phyloP scores from a whole-genome alignment of 2,888 invertebrate genomes.

The Ochropleura plecta region DNA sequence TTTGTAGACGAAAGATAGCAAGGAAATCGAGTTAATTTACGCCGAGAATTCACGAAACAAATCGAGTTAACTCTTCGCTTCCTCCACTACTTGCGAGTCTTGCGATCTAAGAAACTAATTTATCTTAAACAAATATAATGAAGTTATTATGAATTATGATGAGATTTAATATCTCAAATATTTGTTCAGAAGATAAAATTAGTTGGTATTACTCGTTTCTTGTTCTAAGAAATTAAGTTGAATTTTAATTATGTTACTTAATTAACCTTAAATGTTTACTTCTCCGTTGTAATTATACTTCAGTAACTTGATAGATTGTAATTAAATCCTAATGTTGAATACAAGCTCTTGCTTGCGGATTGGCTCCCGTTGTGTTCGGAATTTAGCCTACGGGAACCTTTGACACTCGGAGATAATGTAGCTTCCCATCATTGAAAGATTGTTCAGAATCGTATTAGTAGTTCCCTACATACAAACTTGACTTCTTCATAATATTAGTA shows the following conservation, averaged over 20 bases:
- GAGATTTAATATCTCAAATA: slow-evolving; percentile 43
- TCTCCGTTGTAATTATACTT: slow-evolving; percentile 2
- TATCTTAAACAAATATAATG: slow-evolving; percentile 44
- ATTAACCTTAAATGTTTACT: slow-evolving; percentile 6
- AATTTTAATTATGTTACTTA: slow-evolving; percentile 30
- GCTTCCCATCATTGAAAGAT: too few relatives aligned
- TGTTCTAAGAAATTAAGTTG: slow-evolving; percentile 11
- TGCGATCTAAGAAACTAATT: slow-evolving; percentile 43
- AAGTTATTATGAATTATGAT: slow-evolving; percentile 47
- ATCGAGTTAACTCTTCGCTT: slow-evolving; percentile 35
- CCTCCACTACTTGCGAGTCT: slow-evolving; percentile 37
- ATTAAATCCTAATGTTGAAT: background rate
- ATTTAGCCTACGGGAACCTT: too few relatives aligned
- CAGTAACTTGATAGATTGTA: background rate
- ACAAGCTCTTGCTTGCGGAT: too few relatives aligned
- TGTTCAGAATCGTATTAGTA: too few relatives aligned
- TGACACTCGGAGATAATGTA: too few relatives aligned
- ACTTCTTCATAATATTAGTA: too few relatives aligned
- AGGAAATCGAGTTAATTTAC: slow-evolving; percentile 47
- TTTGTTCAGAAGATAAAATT: slow-evolving; percentile 37
- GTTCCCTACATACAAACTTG: too few relatives aligned
- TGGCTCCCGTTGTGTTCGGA: too few relatives aligned
- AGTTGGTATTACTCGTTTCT: slow-evolving; percentile 21
- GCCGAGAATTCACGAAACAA: slow-evolving; percentile 29
- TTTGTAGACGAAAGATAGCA: slow-evolving; percentile 30